Evolutionary conservation across 2,888 invertebrate species (phyloP), one percentile per base, ranked within the genome.

Genomic region (Metellina segmentata): DNA sequence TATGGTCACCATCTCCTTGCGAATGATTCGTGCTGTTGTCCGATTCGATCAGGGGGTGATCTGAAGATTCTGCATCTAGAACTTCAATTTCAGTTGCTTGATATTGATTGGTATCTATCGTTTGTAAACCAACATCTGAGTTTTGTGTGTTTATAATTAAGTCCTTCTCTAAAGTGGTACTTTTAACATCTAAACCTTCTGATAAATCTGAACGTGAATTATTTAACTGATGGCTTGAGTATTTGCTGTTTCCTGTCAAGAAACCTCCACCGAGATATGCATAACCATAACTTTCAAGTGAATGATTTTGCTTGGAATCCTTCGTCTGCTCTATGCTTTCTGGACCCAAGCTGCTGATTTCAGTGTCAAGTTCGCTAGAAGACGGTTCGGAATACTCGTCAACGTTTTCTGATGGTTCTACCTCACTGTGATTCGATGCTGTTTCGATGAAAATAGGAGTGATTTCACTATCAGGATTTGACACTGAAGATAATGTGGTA

Each of bases 231-330:
- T 70, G 16, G 8, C 72, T 13, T 51, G 51, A 52, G 52, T 89
- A 89, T 34, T 89, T 89, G 51, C 89, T 89, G 34, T 83, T 74
- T n/a, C 89, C 89, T n/a, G 89, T 89, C 53, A 89, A 70, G 53
- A 71, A 83, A 7, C 82, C 70, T 51, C 89, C 89, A 5, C 89
- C 82, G 7, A 89, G 52, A 20, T 74, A 77, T n/a, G 82, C 89
- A 34, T 82, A 77, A n/a, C 89, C 89, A n/a, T 82, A 81, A 16
- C 20, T 48, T 16, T 78, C 52, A 71, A 69, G 49, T 2, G 69
- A 1, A n/a, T 6, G 19, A 11, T 70, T 82, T 49, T 61, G 11
- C 11, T 61, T 11, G 11, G 6, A 16, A 16, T 16, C 61, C 13
- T 61, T 61, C 61, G 16, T 7, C 9, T 34, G 34, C 4, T 61